Evolutionary conservation across 92 coral and sea anemone genomes (phyloP), one percentile per base, ranked within the genome.

Genomic region (Palythoa heliodiscus): DNA sequence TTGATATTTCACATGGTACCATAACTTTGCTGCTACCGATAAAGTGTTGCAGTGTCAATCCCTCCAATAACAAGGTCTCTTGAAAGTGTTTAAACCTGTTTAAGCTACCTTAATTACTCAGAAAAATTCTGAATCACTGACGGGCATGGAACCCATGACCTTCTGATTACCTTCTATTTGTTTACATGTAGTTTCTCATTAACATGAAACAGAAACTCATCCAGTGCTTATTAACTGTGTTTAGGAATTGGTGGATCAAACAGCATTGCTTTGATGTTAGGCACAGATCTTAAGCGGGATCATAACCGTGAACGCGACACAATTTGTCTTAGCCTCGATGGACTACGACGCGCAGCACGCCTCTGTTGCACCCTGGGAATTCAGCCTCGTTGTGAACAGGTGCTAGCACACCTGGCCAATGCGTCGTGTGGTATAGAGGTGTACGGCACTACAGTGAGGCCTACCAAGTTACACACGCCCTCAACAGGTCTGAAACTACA

Each of bases 371-470:
- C 98, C 39, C 92, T 96, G 63, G 98, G 98, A 52, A 94, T 96
- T 75, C 98, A 96, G 81, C 93, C 98, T 19, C 98, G 98, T 22
- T 96, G 98, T 87, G 98, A 96, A 55, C 93, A 93, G 82, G 98
- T 96, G 29, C 85, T 96, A 50, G 98, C 96, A 69, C 93, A 95
- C 80, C 92, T 96, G 20, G 98, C 98, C 48, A 96, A 94, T 79
- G 98, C 98, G 35, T 96, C 98, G 54, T 96, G 98, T 89, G 98
- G 96, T 68, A 93, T 78, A 61, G 98, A 96, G 82, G 93, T 90
- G 75, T 73, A 89, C 69, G 93, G 87, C 19, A 93, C 87, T 5
- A 95, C 89, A 57, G 85, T 91, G 82, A 76, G 93, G 61, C 91
- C 83, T 22, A 90, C 80, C 52, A 73, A 80, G 22, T 47, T 63